These are phyloP conservation scores for Eulemur coronatus DNA, from an alignment of 2,797 vertebrate genomes.

Conservation along the genomic window DNA sequence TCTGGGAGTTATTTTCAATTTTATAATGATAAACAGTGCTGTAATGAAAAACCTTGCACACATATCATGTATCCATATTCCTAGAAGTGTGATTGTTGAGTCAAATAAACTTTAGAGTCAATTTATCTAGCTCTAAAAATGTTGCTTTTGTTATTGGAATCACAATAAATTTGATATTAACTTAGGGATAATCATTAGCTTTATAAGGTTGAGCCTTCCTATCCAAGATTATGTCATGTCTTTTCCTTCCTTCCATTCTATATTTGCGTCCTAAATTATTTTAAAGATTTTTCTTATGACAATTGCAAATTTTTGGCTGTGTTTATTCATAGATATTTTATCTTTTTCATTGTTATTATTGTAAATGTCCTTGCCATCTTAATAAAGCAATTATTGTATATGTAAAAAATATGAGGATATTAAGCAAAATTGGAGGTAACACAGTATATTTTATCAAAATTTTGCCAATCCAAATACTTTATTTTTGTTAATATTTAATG, in stretches of 20 bases:
- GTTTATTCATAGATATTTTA: neutral
- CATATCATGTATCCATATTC: neutral
- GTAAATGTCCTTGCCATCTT: neutral
- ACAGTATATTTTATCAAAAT: neutral
- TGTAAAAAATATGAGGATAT: neutral
- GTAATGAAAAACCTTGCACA: neutral
- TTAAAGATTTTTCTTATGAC: neutral
- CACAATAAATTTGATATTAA: neutral
- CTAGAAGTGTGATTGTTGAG: neutral
- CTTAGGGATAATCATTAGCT: neutral
- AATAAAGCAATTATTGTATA: neutral
- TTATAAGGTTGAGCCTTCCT: neutral
- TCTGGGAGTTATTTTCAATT: neutral
- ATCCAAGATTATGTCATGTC: neutral
- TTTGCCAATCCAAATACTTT: neutral
- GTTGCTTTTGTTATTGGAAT: neutral
- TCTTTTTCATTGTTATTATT: neutral
- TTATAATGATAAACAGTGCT: neutral
- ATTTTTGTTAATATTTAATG: neutral
- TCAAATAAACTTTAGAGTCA: neutral
- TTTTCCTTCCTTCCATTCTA: neutral
- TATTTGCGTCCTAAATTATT: neutral
- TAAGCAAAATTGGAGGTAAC: neutral
- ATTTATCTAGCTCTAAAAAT: neutral
- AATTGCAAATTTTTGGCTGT: neutral